Evolutionary conservation across 2,888 invertebrate species (phyloP), one percentile per base, ranked within the genome.

Genomic region (Gymnocheta viridis): DNA sequence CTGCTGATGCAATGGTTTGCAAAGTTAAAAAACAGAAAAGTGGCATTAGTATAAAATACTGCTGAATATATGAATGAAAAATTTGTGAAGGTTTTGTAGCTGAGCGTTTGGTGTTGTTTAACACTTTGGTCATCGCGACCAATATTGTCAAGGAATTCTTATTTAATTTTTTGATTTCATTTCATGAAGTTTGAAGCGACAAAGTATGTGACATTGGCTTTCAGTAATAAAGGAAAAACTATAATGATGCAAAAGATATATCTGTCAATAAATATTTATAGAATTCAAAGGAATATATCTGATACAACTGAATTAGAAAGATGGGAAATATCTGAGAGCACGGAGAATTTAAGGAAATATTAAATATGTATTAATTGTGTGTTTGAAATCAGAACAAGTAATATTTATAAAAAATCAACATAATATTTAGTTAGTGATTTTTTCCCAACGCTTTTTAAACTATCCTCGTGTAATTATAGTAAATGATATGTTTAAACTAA

Each of bases 21-120:
- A 76, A 70, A 69, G 62, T 69, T 38, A 47, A 32, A 58, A 32
- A n/a, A n/a, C n/a, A 56, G 38, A 54, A 49, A 66, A 44, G 27
- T 67, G 49, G n/a, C 38, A 49, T 64, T 56, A 47, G 14, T 56
- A 64, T 24, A 41, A 74, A 76, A 35, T 54, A 24, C n/a, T 41
- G 22, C 14, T 29, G 47, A 66, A 66, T 73, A 24, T 1, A 73
- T 80, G 80, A 80, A 80, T 74, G 73, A 66, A 80, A 73, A 58
- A 58, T 38, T 29, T 47, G 47, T 73, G 73, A 73, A 80, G 72
- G 79, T 80, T 80, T 35, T 66, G 79, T 47, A 12, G 24, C 19
- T 29, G 32, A 9, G 5, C 14, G 24, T 56, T 32, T 76, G 41
- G 69, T 67, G 22, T 22, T 60, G 44, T 74, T 72, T 58, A 77